Conservation (phyloP, 2,113 vertebrate species). For the Sapayoa aenigma region DNA sequence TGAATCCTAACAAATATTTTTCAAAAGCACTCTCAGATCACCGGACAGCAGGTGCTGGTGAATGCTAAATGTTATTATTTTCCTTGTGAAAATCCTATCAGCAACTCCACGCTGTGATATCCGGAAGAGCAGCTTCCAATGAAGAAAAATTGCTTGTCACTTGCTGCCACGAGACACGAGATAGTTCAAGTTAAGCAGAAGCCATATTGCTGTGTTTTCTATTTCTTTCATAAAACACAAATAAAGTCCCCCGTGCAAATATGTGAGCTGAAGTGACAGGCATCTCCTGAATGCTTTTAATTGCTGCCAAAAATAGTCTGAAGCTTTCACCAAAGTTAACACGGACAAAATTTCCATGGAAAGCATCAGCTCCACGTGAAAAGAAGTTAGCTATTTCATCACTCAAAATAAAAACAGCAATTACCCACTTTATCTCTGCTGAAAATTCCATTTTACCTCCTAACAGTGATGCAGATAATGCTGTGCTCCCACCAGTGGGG, state of each 20-base stretch:
- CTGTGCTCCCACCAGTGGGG: neutral
- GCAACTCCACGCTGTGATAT: neutral
- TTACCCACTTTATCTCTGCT: neutral
- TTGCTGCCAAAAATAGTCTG: constrained; percentile 56
- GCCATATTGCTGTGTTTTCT: constrained; percentile 40
- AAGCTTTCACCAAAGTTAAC: constrained; percentile 40
- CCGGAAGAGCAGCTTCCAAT: constrained; percentile 10
- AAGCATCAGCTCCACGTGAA: constrained; percentile 7
- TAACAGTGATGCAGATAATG: neutral
- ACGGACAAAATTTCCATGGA: constrained; percentile 22
- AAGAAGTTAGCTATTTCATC: neutral
- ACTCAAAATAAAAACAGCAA: constrained; percentile 20
- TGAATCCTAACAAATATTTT: neutral
- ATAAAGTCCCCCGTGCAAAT: constrained; percentile 48
- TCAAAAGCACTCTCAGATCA: neutral
- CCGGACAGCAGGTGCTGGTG: neutral
- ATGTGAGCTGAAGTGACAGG: constrained; percentile 46
- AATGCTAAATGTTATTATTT: neutral
- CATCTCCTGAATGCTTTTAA: constrained; percentile 60
- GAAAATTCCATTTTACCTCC: neutral
- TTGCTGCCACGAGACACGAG: neutral
- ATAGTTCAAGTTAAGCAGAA: constrained; percentile 46
- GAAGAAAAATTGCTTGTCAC: constrained; percentile 61
- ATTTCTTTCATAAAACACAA: constrained; percentile 41
- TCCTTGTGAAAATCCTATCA: constrained; percentile 1